These are phyloP conservation scores for Agriotes lineatus DNA, from an alignment of 2,888 invertebrate genomes.

Conservation along the genomic window DNA sequence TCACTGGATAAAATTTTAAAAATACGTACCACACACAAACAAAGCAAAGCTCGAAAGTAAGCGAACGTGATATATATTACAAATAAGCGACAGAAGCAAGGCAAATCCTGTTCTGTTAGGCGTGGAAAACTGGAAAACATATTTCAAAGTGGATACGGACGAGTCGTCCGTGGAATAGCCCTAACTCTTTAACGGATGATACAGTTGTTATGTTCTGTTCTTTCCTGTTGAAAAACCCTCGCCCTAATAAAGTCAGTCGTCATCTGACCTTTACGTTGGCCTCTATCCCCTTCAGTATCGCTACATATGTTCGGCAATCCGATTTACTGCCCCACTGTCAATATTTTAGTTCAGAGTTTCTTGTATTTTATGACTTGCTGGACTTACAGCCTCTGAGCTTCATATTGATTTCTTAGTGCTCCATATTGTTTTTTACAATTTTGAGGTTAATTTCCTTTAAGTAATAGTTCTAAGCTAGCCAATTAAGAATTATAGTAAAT, in stretches of 20 bases:
- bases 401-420: neutral
- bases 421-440: neutral
- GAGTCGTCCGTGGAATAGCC: neutral
- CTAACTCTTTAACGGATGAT: constrained; percentile 17
- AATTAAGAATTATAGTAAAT: no score
- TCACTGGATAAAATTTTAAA: no score
- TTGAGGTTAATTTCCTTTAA: no score
- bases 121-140: neutral
- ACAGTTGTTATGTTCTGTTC: constrained; percentile 9
- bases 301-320: constrained; percentile 11
- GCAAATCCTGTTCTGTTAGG: neutral
- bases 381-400: neutral
- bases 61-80: no score
- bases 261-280: constrained; percentile 17
- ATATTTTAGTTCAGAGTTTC: constrained; percentile 11
- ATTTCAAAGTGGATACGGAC: constrained; percentile 7
- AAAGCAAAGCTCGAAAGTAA: neutral
- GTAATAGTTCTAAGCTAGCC: no score
- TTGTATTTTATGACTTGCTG: constrained; percentile 8
- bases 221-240: constrained; percentile 20
- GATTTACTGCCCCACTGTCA: constrained; percentile 15
- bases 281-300: constrained; percentile 9
- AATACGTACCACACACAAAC: no score
- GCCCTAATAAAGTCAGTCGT: constrained; percentile 15
- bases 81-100: no score